phyloP scores from a whole-genome alignment of 2,888 invertebrate species.

The Hedya salicella region DNA sequence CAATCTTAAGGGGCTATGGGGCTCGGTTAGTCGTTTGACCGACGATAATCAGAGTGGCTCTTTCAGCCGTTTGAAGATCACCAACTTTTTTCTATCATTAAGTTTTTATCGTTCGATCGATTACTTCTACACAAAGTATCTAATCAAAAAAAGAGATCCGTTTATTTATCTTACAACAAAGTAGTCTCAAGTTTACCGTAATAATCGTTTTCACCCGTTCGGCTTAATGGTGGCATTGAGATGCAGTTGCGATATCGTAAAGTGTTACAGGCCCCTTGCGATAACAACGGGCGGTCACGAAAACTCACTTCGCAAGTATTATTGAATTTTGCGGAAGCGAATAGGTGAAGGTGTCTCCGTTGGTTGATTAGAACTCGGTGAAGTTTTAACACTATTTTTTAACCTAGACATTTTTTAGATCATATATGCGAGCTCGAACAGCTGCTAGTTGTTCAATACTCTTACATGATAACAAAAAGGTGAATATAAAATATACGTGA shows the following conservation, averaged over 20 bases:
- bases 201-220: conserved; percentile 29
- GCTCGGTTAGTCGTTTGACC: too few species aligned
- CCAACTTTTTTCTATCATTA: too few species aligned
- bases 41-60: too few species aligned
- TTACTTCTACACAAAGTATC: too few species aligned
- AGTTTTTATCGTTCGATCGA: too few species aligned
- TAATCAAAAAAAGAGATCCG: neutral
- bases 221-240: conserved; percentile 36
- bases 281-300: conserved; percentile 30
- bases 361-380: neutral
- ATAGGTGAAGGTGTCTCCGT: neutral
- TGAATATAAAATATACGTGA: too few species aligned
- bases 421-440: too few species aligned
- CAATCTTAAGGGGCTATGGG: too few species aligned
- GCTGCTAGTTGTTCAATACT: too few species aligned
- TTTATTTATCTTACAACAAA: neutral
- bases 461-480: too few species aligned
- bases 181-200: neutral
- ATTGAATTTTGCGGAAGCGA: neutral
- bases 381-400: neutral
- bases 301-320: neutral
- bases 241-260: conserved; percentile 33
- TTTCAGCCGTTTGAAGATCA: too few species aligned
- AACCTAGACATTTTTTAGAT: too few species aligned
- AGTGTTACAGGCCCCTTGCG: conserved; percentile 26